Evolutionary conservation across 2,113 vertebrate genomes (phyloP).

Genomic region (Pristiophorus japonicus): DNA sequence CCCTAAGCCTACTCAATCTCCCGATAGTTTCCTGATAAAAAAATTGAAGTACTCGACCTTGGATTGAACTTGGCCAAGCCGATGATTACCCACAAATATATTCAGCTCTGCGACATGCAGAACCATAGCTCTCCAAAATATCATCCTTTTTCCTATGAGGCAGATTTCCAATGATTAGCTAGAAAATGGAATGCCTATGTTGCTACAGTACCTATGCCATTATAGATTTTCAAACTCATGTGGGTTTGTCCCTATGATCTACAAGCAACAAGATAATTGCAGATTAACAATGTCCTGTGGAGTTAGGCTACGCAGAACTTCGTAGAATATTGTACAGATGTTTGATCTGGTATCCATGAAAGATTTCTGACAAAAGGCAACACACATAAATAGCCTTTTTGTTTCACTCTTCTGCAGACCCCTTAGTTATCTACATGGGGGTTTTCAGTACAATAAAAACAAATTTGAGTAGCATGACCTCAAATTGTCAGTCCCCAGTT

Average conservation of each 20-base stretch:
- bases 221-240: not conserved
- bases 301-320: not conserved
- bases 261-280: not conserved
- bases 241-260: not conserved
- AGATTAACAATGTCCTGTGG: too few relatives aligned
- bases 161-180: not conserved
- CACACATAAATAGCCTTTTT: not conserved
- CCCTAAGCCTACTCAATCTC: not conserved
- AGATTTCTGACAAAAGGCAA: not conserved
- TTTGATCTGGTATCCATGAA: not conserved
- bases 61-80: not conserved
- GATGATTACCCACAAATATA: not conserved
- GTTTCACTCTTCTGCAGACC: not conserved
- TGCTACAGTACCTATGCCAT: not conserved
- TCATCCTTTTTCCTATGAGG: not conserved
- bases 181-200: not conserved
- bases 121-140: not conserved
- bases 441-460: not conserved
- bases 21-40: not conserved
- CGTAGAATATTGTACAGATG: not conserved
- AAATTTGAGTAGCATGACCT: not conserved
- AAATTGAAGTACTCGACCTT: not conserved
- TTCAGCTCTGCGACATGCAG: not conserved
- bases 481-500: constrained; percentile 7
- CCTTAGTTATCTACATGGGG: not conserved